Base-by-base conservation (phyloP, 2,888 invertebrate genomes). In the Cacoxenus indagator region DNA sequence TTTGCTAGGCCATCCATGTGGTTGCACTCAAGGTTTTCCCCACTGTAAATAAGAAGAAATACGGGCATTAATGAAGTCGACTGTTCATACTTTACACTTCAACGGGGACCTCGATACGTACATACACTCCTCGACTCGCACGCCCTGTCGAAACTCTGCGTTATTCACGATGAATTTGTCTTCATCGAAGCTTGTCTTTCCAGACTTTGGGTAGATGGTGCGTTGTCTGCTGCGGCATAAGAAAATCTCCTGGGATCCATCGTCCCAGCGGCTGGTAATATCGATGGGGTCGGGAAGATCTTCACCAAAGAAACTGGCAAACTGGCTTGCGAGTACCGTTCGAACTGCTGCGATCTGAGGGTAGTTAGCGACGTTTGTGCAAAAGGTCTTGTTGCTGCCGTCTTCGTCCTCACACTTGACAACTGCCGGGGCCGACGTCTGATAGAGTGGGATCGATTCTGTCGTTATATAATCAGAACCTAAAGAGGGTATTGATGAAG, bases 101-200 rank as follows among this genome's bases (percentile, higher is more conserved):
- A n/a, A n/a, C n/a, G n/a, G n/a, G n/a, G n/a, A n/a, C n/a, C n/a
- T n/a, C n/a, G n/a, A n/a, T n/a, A n/a, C n/a, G n/a, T n/a, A n/a
- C n/a, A n/a, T n/a, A 89, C 96, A 96, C 71, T 91, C 90, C 87
- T 95, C 95, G 0, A 94, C 91, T 55, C 92, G 90, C 55, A 95
- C 91, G 22, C 92, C 93, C 86, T 96, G 96, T 14, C 91, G 89
- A 59, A 91, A 91, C 1, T 90, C 87, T 0, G 90, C 90, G 22
- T 91, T 94, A 83, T 95, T 95, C 1, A 95, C 88, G 24, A 95
- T 91, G 65, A 90, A 90, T 76, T 91, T 89, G 93, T 93, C 94
- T 71, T 92, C 89, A 11, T 90, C 90, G n/a, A 91, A 88, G 72
- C 89, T 89, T 64, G 91, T 92, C 68, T 89, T 85, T 0, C 91